Evolutionary conservation across 2,888 invertebrate species (phyloP).

Genomic region (Limnephilus rhombicus): DNA sequence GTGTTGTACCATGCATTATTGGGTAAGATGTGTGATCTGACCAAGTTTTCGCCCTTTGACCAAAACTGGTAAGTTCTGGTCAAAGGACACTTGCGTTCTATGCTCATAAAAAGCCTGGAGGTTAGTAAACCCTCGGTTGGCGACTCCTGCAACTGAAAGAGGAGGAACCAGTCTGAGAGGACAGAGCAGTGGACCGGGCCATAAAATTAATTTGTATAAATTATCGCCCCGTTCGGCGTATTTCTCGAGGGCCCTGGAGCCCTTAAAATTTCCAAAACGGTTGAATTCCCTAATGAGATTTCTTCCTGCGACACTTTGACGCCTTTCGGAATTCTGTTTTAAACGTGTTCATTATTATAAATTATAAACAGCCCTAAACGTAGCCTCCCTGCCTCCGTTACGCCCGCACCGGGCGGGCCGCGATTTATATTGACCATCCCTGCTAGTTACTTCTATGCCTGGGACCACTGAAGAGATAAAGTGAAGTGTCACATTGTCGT

Average conservation of each 20-base stretch:
- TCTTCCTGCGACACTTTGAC: conserved; percentile 43
- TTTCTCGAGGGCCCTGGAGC: conserved; percentile 42
- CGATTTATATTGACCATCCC: neutral
- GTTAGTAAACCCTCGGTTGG: neutral
- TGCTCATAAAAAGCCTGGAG: neutral
- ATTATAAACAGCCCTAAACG: neutral
- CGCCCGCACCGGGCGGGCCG: neutral
- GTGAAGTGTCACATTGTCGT: no score
- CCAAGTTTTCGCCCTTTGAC: no score
- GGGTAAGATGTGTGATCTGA: no score
- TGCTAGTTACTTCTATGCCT: no score
- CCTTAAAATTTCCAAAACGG: conserved; percentile 58
- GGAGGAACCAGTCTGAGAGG: neutral
- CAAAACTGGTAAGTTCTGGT: no score
- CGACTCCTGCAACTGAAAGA: neutral
- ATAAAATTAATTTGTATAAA: conserved; percentile 66
- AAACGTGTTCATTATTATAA: neutral
- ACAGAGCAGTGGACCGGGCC: conserved; percentile 44
- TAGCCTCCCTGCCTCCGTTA: neutral
- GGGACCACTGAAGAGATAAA: no score
- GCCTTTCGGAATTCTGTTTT: conserved; percentile 16
- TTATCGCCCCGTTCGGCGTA: conserved; percentile 54
- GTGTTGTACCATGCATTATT: neutral
- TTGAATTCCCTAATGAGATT: conserved; percentile 60
- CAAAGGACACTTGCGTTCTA: neutral